Conservation (phyloP, 2,797 vertebrate genomes). For the Anguilla marmorata region DNA sequence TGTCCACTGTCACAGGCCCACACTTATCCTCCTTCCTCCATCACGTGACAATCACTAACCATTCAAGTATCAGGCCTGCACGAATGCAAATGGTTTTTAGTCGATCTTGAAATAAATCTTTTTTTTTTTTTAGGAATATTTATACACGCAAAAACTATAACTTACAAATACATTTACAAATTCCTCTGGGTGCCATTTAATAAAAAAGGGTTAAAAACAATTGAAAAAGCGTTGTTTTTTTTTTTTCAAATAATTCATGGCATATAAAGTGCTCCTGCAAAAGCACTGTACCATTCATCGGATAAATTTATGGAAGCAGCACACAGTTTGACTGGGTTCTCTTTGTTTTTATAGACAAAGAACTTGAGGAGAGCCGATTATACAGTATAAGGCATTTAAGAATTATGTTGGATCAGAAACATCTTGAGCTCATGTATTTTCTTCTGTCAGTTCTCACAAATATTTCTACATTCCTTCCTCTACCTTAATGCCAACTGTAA, state of each 20-base stretch:
- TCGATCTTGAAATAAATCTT: background rate
- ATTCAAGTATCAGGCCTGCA: background rate
- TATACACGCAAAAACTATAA: background rate
- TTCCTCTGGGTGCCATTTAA: background rate
- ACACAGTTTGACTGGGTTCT: background rate
- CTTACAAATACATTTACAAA: background rate
- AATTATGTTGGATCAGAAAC: background rate
- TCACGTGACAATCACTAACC: background rate
- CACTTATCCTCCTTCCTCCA: background rate
- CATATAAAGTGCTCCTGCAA: background rate
- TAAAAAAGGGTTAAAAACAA: background rate
- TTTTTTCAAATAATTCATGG: too few species aligned
- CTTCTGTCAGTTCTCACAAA: background rate
- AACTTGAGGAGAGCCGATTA: background rate
- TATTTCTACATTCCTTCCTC: background rate
- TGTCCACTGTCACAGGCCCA: background rate
- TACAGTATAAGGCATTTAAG: background rate
- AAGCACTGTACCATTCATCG: background rate
- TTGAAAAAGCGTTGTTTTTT: too few species aligned
- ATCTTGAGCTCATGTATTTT: background rate
- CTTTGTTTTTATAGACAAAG: conserved; percentile 16
- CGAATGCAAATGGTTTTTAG: background rate
- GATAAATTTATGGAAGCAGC: background rate
- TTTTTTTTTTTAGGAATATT: background rate
- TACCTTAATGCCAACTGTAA: background rate